Conservation (phyloP, 2,113 vertebrate species). For the Tauraco erythrolophus region DNA sequence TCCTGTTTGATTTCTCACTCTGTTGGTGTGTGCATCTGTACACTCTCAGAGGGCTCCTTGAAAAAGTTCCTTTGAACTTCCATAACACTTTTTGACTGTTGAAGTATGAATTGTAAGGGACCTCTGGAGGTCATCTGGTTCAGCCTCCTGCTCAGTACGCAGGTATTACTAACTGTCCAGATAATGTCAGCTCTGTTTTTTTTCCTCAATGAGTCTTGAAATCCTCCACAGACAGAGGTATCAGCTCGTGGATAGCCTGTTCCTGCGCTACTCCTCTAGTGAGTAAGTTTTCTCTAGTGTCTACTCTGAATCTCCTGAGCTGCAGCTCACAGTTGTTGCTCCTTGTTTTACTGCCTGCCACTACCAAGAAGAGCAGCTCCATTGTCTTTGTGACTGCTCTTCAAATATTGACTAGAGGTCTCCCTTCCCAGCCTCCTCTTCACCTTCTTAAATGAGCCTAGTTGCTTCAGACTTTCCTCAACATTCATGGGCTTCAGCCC, state of each 20-base stretch:
- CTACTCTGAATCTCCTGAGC: background rate
- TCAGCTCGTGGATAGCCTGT: background rate
- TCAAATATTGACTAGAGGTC: background rate
- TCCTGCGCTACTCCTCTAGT: background rate
- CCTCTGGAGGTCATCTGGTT: background rate
- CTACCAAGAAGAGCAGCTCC: background rate
- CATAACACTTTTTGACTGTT: background rate
- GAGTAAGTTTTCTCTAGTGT: background rate
- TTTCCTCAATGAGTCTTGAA: background rate
- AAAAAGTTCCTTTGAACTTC: slow-evolving; percentile 15
- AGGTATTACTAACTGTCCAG: background rate
- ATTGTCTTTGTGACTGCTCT: background rate
- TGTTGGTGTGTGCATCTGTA: background rate
- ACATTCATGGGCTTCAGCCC: background rate
- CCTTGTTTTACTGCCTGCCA: background rate
- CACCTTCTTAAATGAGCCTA: background rate
- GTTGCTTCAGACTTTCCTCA: background rate
- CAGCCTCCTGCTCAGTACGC: background rate
- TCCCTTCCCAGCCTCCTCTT: background rate
- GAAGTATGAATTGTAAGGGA: background rate
- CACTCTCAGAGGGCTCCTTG: background rate
- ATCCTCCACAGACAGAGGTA: background rate
- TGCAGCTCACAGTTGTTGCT: background rate
- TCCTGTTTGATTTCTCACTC: slow-evolving; percentile 16
- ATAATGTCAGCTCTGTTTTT: background rate